A percentile compares a stretch with the other conserved stretches of the same genome.
These are phyloP conservation scores for Diplolepis rosae DNA, from an alignment of 2,888 invertebrate species.

Conservation along the genomic window DNA sequence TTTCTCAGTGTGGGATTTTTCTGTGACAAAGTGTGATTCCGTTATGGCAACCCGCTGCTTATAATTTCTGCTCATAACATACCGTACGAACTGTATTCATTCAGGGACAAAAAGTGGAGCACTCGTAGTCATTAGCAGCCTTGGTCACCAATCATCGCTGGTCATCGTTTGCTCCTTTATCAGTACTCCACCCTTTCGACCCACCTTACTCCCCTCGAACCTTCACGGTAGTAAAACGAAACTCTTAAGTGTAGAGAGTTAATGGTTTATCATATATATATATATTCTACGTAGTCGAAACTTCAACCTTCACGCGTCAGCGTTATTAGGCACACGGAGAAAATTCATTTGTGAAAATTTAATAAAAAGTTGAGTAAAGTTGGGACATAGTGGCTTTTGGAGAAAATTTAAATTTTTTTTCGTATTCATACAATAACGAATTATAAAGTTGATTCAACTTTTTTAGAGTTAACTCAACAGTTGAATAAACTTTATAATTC, in stretches of 20 bases:
- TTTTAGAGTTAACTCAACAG: too few species aligned
- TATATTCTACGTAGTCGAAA: constrained; percentile 47
- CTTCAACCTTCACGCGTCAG: constrained; percentile 53
- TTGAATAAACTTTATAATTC: too few species aligned
- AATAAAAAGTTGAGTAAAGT: too few species aligned
- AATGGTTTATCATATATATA: constrained; percentile 47
- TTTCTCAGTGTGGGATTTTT: constrained; percentile 26
- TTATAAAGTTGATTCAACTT: too few species aligned
- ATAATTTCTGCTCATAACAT: constrained; percentile 36
- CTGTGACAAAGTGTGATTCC: constrained; percentile 37
- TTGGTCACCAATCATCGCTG: constrained; percentile 60
- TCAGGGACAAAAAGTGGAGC: constrained; percentile 47
- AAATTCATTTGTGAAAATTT: too few species aligned
- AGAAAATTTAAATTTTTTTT: too few species aligned
- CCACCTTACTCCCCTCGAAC: constrained; percentile 36
- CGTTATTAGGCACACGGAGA: too few species aligned
- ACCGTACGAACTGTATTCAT: constrained; percentile 31
- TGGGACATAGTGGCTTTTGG: too few species aligned
- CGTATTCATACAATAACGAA: too few species aligned
- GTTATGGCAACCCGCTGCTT: constrained; percentile 42
- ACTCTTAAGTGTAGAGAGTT: constrained; percentile 51
- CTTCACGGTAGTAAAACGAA: constrained; percentile 42
- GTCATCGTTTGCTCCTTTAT: constrained; percentile 40
- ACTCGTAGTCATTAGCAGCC: constrained; percentile 63
- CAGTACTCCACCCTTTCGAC: constrained; percentile 46